phyloP scores from a whole-genome alignment of 2,113 vertebrate species.

The Pseudorhombus dupliciocellatus region DNA sequence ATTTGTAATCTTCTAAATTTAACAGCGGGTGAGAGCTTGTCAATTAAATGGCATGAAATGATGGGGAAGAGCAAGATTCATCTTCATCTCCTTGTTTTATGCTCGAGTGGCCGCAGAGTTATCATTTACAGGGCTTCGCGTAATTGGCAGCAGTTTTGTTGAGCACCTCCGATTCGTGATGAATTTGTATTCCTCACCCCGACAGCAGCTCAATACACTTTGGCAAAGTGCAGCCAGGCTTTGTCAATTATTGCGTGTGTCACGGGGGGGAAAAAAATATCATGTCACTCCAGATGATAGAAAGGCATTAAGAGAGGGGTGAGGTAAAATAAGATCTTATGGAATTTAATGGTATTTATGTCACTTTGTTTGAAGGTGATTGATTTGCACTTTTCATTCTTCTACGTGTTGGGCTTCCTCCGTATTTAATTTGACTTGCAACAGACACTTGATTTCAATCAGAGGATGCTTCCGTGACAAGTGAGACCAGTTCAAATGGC shows the following conservation, averaged over 20 bases:
- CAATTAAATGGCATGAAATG: slow-evolving; percentile 98
- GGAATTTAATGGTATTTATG: slow-evolving; percentile 76
- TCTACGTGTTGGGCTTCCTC: slow-evolving; percentile 20
- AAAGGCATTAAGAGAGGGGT: slow-evolving; percentile 63
- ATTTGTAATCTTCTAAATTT: slow-evolving; percentile 97
- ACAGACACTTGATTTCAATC: slow-evolving; percentile 54
- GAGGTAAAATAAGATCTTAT: slow-evolving; percentile 75
- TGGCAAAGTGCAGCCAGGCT: slow-evolving; percentile 73
- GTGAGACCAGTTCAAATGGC: slow-evolving; percentile 17
- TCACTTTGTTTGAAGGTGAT: slow-evolving; percentile 74
- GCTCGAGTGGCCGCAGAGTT: slow-evolving; percentile 90
- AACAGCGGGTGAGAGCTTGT: slow-evolving; percentile 93
- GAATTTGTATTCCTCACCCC: slow-evolving; percentile 83
- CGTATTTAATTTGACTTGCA: slow-evolving; percentile 51
- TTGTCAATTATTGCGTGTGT: slow-evolving; percentile 77
- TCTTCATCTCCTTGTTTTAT: slow-evolving; percentile 99
- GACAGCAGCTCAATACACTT: slow-evolving; percentile 75
- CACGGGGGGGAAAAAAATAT: slow-evolving; percentile 62
- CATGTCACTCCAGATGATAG: slow-evolving; percentile 75
- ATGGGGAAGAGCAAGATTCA: slow-evolving; percentile 94
- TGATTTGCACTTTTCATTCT: slow-evolving; percentile 73
- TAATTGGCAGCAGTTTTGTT: slow-evolving; percentile 92
- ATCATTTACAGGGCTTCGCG: slow-evolving; percentile 92
- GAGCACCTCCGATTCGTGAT: slow-evolving; percentile 85
- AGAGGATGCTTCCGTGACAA: slow-evolving; percentile 16